phyloP scores from a whole-genome alignment of 2,113 vertebrate species.

The Stictonetta naevosa region DNA sequence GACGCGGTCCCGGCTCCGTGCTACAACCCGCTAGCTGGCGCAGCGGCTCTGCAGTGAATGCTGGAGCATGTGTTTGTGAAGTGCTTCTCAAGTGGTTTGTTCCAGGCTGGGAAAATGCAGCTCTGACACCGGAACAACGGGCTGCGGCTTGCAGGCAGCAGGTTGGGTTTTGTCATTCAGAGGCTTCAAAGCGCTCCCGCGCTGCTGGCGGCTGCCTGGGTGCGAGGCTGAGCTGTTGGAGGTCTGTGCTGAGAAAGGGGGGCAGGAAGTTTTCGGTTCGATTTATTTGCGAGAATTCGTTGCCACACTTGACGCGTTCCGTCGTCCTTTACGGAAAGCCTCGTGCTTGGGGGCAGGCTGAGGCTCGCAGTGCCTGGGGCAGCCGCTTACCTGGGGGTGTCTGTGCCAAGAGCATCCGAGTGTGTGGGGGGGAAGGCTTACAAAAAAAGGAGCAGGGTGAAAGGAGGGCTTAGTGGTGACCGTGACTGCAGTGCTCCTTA shows the following conservation, averaged over 20 bases:
- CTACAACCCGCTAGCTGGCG: background rate
- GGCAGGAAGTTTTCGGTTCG: background rate
- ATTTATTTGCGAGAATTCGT: background rate
- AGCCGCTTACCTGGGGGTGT: no score
- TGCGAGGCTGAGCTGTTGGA: background rate
- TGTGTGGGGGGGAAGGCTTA: background rate
- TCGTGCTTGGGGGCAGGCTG: background rate
- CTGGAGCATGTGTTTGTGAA: background rate
- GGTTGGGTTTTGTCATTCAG: background rate
- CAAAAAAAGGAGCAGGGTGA: background rate
- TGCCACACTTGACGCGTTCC: rapidly evolving
- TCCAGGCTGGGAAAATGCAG: background rate
- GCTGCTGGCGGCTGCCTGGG: background rate
- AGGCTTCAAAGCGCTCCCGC: background rate
- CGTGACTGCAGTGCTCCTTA: background rate
- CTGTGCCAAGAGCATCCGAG: rapidly evolving
- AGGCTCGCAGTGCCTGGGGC: rapidly evolving
- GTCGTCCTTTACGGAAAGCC: rapidly evolving
- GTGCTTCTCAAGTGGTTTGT: background rate
- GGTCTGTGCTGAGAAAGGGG: background rate
- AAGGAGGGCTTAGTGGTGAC: background rate
- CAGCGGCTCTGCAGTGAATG: background rate
- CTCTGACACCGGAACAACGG: background rate
- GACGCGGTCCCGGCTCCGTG: rapidly evolving
- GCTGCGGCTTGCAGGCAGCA: background rate